Evolutionary conservation across 2,113 vertebrate genomes (phyloP).

Genomic region (Motacilla tschutschensis): DNA sequence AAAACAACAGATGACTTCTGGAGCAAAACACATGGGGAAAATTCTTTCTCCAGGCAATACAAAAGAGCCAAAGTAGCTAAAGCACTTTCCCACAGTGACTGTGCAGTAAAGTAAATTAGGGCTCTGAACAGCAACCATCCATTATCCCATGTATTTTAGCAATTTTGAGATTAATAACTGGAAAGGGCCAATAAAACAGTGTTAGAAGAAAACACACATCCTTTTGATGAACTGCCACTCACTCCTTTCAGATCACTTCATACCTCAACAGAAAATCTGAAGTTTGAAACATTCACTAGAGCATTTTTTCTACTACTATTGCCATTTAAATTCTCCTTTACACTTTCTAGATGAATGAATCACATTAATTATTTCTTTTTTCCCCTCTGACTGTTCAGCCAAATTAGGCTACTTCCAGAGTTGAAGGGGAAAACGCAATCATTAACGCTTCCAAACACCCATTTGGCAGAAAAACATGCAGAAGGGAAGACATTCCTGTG

Average conservation of each 20-base stretch:
- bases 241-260: slow-evolving; percentile 2
- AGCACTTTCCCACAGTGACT: neutral
- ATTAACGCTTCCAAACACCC: slow-evolving; percentile 50
- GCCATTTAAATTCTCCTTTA: slow-evolving; percentile 8
- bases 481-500: neutral
- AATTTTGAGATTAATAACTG: slow-evolving; percentile 8
- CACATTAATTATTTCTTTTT: slow-evolving; percentile 27
- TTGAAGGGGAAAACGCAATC: slow-evolving; percentile 26
- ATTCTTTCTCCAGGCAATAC: neutral
- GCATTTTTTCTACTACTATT: neutral
- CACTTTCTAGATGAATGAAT: slow-evolving; percentile 35
- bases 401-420: slow-evolving; percentile 53
- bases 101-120: slow-evolving; percentile 18
- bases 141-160: slow-evolving; percentile 4
- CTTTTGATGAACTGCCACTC: slow-evolving; percentile 15
- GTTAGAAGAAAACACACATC: neutral
- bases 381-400: slow-evolving; percentile 31
- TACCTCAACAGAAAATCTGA: neutral
- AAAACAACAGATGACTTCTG: slow-evolving; percentile 43
- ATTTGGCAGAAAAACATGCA: neutral
- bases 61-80: neutral
- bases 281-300: neutral
- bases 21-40: slow-evolving; percentile 6
- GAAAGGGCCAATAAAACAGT: neutral
- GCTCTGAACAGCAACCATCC: neutral